These are phyloP conservation scores for Rhinella marina DNA, from an alignment of 2,797 vertebrate species.

Conservation along the genomic window DNA sequence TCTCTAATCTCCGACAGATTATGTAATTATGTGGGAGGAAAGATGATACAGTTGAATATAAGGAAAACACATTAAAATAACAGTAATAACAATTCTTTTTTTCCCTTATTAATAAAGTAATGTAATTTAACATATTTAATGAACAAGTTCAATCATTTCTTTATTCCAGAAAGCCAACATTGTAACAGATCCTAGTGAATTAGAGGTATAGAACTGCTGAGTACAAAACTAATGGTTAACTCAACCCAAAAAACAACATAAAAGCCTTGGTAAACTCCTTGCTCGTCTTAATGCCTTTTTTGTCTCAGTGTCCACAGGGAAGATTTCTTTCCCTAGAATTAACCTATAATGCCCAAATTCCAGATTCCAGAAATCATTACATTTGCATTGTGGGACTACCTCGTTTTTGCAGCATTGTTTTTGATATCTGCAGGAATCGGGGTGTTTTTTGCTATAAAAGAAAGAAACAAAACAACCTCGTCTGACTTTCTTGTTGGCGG, in stretches of 20 bases:
- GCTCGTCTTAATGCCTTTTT: background rate
- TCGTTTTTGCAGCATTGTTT: constrained; percentile 82
- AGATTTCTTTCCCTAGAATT: background rate
- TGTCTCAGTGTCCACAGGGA: background rate
- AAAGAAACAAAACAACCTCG: constrained; percentile 80
- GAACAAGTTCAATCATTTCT: too few species aligned
- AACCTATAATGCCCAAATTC: constrained; percentile 62
- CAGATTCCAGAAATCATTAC: constrained; percentile 67
- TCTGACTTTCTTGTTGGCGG: constrained; percentile 83
- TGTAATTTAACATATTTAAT: too few species aligned
- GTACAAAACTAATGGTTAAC: constrained; percentile 55
- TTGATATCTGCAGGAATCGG: constrained; percentile 82
- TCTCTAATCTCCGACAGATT: too few species aligned
- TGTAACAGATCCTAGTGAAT: background rate
- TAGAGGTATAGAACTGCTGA: constrained; percentile 40
- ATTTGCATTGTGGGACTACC: constrained; percentile 81
- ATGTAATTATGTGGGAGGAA: too few species aligned
- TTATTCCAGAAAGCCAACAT: background rate
- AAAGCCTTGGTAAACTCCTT: constrained; percentile 7
- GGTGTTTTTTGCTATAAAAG: constrained; percentile 85
- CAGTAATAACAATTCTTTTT: background rate
- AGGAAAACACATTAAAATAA: background rate
- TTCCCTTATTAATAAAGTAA: background rate
- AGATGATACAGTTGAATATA: background rate
- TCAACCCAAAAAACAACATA: constrained; percentile 44